Conservation (phyloP, 2,113 vertebrate genomes). For the Ramphastos sulfuratus region DNA sequence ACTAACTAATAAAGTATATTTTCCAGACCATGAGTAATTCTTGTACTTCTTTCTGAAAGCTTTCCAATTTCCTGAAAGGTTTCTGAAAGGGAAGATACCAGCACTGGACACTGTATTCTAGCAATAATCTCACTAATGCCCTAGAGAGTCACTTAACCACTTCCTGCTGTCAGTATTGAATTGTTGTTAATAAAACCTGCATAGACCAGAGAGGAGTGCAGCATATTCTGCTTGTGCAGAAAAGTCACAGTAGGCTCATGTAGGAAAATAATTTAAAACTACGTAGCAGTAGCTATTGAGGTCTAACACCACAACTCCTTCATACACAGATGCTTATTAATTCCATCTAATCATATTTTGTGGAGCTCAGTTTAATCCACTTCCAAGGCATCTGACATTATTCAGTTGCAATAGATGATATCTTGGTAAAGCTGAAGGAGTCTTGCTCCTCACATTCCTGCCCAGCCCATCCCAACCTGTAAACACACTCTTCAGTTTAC, state of each 20-base stretch:
- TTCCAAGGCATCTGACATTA: neutral
- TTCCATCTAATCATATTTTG: neutral
- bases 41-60: slow-evolving; percentile 11
- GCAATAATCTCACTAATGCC: neutral
- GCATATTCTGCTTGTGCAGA: neutral
- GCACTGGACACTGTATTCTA: neutral
- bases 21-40: neutral
- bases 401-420: neutral
- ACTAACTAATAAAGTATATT: neutral
- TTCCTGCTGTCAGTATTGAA: neutral
- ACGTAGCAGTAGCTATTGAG: neutral
- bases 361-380: neutral
- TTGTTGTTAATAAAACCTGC: neutral
- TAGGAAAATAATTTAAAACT: neutral
- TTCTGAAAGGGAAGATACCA: neutral
- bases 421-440: neutral
- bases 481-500: neutral
- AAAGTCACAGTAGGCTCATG: neutral
- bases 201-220: neutral
- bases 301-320: neutral
- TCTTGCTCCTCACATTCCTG: neutral
- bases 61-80: slow-evolving; percentile 7
- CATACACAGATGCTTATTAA: neutral
- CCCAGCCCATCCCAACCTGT: neutral
- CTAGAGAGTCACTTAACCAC: neutral